Evolutionary conservation across 2,797 vertebrate genomes (phyloP), one percentile per base, ranked within the genome.

Genomic region (Propithecus perrieri): DNA sequence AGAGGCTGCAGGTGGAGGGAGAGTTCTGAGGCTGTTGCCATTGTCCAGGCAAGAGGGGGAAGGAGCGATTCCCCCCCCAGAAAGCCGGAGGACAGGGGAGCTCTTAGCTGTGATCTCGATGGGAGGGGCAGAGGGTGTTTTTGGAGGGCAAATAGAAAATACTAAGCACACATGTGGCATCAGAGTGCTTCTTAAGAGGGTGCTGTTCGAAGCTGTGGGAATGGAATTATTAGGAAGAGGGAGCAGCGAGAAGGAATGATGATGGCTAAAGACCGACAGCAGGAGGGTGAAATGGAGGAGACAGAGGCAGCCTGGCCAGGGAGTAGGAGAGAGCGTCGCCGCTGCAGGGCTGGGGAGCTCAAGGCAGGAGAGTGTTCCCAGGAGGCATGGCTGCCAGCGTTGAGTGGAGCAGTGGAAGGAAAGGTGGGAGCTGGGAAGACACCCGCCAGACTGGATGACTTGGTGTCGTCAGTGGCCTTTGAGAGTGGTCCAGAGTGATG

Each of bases 171-270:
- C 22, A 14, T 18, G 26, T 43, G 72, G 84, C 72, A n/a, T 63
- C 57, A 59, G 43, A 63, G 38, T 85, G 38, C 7, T 78, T 69
- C 91, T 75, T 26, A 87, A 33, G 30, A 78, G 94, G 81, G 41
- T 92, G 55, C n/a, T 46, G n/a, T 55, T 59, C 57, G 46, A 93
- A 96, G 20, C 8, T 75, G 28, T 87, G 76, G 71, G 50, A 95
- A 41, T 81, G 26, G 53, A 65, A 30, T 94, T 80, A 59, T n/a
- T 90, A 57, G 50, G 24, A 35, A 86, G 67, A 41, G 35, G 48
- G 38, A 63, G 46, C 3, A 85, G 69, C 61, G 81, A 35, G 53
- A 61, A 78, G 33, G 65, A 57, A 59, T 33, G 15, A 43, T 53
- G 38, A n/a, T 83, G 46, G 35, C 65, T 67, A 43, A 81, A 85